These are phyloP conservation scores for Meta bourneti DNA, from an alignment of 2,888 invertebrate species.

Conservation along the genomic window DNA sequence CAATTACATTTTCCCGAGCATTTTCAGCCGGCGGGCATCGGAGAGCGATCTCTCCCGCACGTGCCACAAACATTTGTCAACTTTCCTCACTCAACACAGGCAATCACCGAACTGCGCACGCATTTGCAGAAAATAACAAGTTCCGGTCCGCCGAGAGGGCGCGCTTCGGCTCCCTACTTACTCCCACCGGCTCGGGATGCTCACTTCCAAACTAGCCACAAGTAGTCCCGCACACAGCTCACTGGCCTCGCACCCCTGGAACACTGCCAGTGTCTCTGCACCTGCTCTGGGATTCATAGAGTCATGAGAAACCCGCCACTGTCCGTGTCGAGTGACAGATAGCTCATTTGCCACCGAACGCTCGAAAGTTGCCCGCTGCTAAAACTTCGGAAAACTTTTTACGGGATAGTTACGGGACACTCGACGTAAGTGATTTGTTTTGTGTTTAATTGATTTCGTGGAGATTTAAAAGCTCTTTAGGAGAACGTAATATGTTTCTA, in stretches of 20 bases:
- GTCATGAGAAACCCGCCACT: not conserved
- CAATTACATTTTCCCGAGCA: constrained; percentile 38
- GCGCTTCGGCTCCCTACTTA: constrained; percentile 25
- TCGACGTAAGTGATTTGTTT: no score
- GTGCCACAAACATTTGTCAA: constrained; percentile 66
- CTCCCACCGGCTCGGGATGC: constrained; percentile 2
- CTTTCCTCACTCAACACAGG: constrained; percentile 46
- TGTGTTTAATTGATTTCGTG: no score
- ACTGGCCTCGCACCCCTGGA: constrained; percentile 28
- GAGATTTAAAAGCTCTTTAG: no score
- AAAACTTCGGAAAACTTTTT: not conserved
- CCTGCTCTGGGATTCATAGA: constrained; percentile 47
- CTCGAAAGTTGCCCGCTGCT: no score
- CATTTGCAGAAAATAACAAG: constrained; percentile 56
- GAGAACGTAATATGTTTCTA: no score
- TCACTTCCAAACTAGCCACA: constrained; percentile 65
- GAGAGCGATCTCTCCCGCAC: constrained; percentile 21
- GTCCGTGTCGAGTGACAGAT: no score
- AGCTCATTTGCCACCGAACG: no score
- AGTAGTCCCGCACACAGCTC: constrained; percentile 33
- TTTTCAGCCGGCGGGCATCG: constrained; percentile 3
- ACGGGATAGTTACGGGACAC: not conserved
- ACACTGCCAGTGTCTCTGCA: constrained; percentile 47
- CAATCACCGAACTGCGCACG: constrained; percentile 43
- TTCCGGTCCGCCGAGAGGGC: constrained; percentile 40